phyloP scores from a whole-genome alignment of 2,113 vertebrate genomes.

The Psittacus erithacus region DNA sequence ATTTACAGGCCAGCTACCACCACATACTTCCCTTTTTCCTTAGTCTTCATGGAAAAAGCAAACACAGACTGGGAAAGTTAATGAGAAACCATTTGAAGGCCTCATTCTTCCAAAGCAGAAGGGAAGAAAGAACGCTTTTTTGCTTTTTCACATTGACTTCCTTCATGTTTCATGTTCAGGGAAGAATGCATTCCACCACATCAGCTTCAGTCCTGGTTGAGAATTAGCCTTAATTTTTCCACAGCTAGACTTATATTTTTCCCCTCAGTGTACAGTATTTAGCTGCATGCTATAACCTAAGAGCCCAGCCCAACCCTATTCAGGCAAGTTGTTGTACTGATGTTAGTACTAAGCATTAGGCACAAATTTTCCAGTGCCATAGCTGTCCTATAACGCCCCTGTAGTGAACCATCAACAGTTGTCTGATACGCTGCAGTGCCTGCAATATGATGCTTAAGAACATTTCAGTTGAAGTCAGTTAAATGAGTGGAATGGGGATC shows the following conservation, averaged over 20 bases:
- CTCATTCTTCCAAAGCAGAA: not conserved
- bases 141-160: not conserved
- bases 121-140: not conserved
- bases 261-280: not conserved
- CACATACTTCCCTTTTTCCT: not conserved
- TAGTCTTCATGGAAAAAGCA: not conserved
- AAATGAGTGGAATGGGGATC: not conserved
- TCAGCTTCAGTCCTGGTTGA: not conserved
- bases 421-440: accelerated
- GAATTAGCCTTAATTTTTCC: not conserved
- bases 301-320: not conserved
- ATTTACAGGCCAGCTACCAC: not conserved
- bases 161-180: not conserved
- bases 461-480: not conserved
- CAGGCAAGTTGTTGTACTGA: not conserved
- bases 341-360: not conserved
- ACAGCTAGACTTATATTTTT: not conserved
- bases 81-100: not conserved
- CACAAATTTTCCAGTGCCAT: not conserved
- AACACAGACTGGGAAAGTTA: not conserved
- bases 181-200: not conserved
- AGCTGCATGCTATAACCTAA: not conserved
- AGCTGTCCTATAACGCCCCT: not conserved
- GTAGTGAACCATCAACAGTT: not conserved
- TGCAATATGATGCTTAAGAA: not conserved